phyloP scores from a whole-genome alignment of 2,113 vertebrate genomes.

The Dasyurus viverrinus region DNA sequence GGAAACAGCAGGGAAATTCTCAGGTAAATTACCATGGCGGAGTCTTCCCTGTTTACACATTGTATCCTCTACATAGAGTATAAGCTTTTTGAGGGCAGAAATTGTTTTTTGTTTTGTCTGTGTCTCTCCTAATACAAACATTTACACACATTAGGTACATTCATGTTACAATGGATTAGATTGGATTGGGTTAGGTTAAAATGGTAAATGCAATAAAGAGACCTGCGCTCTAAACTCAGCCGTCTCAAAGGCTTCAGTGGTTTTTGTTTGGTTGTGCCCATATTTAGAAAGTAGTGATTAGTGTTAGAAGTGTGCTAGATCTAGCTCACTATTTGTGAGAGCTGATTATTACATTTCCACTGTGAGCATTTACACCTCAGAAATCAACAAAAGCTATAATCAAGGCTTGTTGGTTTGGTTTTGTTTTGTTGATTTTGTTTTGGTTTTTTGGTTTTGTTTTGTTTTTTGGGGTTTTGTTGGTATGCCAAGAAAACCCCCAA shows the following conservation, averaged over 20 bases:
- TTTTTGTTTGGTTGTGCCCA: not conserved
- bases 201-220: not conserved
- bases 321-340: not conserved
- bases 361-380: not conserved
- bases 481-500: not conserved
- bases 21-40: conserved; percentile 79
- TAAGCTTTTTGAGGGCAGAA: not conserved
- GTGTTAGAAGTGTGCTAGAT: not conserved
- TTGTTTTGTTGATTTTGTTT: too few relatives aligned
- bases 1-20: conserved; percentile 82
- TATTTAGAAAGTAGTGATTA: not conserved
- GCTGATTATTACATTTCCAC: not conserved
- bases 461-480: too few relatives aligned
- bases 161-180: too few relatives aligned
- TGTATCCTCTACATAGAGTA: not conserved
- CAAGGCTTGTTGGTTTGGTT: not conserved
- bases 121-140: not conserved
- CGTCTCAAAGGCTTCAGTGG: not conserved
- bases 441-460: too few relatives aligned
- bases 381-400: not conserved
- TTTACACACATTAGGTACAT: not conserved
- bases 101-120: not conserved
- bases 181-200: not conserved
- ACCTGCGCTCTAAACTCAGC: not conserved
- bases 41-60: not conserved